Base-by-base conservation (phyloP, 2,113 vertebrate genomes). In the Gambusia affinis region DNA sequence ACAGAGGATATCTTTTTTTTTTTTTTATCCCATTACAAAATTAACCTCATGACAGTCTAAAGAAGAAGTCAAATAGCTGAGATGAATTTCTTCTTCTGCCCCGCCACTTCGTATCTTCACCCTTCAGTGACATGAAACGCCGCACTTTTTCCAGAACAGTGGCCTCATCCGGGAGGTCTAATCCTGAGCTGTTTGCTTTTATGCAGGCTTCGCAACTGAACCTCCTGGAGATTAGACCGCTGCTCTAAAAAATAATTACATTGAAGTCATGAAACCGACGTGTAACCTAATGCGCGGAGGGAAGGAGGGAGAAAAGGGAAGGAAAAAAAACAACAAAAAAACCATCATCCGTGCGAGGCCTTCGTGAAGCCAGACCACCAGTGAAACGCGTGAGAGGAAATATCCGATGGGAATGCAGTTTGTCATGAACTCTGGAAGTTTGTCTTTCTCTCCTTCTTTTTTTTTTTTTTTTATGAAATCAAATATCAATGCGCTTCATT, bases 61-160 rank as follows among this genome's bases (percentile, higher is more conserved):
- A 27, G 35, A 27, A 62, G 51, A 31, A 76, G 63, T 19, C 73
- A 74, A 44, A 68, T 0, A 30, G 69, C 24, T 44, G 17, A 37
- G 57, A 37, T 24, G 12, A 67, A 70, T 44, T 62, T 24, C 64
- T 65, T 1, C 0, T 76, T 54, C 66, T 14, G 19, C 35, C 30
- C 35, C 71, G 78, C 78, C 76, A 76, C 54, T 62, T 82, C 54
- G 67, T 22, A 76, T 81, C 60, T 81, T 81, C 57, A 67, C 57
- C 33, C 39, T 60, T 24, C 72, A 37, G 1, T 73, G 76, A 80
- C 68, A 65, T 67, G 14, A 81, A 84, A 72, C 72, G 71, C 28
- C 28, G 17, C 54, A 44, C 60, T 74, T 71, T 70, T 33, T 27
- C 72, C 37, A 60, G 64, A 80, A 39, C 71, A 65, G n/a, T 35